Evolutionary conservation across 2,888 invertebrate species (phyloP).

Genomic region (Drosophila eohydei): DNA sequence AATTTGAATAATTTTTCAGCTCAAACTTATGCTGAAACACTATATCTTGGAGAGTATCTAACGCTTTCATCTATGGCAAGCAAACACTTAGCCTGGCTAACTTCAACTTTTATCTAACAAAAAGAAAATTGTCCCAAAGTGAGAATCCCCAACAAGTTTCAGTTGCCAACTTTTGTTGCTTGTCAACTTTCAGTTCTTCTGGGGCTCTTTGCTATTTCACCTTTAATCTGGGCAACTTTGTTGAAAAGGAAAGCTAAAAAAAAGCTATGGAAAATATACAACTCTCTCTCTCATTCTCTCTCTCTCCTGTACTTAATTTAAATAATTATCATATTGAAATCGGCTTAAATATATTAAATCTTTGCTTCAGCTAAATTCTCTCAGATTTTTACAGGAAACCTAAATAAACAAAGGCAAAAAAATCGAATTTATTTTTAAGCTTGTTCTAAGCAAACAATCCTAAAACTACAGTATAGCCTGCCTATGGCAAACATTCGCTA

Average conservation of each 20-base stretch:
- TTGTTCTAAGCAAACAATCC: neutral
- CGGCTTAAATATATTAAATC: neutral
- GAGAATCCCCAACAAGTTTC: neutral
- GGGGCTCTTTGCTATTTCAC: conserved; percentile 3
- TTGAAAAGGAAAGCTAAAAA: neutral
- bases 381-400: too few species aligned
- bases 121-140: conserved; percentile 3
- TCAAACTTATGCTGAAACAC: too few species aligned
- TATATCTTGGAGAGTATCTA: neutral
- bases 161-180: conserved; percentile 1
- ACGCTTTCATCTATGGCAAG: neutral
- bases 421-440: neutral
- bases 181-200: neutral
- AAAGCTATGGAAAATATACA: neutral
- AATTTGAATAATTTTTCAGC: conserved; percentile 2
- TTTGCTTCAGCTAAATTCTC: too few species aligned
- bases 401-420: neutral
- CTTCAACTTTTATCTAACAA: conserved; percentile 6
- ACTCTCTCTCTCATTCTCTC: neutral
- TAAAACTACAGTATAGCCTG: neutral
- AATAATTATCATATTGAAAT: neutral
- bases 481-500: neutral
- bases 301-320: neutral
- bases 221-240: conserved; percentile 1
- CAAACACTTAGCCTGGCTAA: neutral